Evolutionary conservation across 2,797 vertebrate genomes (phyloP), one percentile per base, ranked within the genome.

Genomic region (Centroberyx gerrardi): DNA sequence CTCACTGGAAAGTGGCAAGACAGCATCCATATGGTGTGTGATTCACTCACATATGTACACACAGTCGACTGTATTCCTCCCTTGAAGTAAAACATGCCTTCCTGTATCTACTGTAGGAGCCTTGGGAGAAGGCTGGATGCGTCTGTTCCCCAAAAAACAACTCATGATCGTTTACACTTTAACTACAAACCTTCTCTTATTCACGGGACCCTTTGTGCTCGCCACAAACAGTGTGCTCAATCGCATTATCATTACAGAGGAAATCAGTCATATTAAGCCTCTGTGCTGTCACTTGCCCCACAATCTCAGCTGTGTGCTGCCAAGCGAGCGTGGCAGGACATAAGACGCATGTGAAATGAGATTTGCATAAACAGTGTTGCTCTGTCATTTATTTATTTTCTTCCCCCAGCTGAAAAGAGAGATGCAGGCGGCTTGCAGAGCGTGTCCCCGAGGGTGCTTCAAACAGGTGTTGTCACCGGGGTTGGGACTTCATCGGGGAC

Each of bases 291-390:
- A 91, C 79, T 93, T 62, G 80, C 85, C 64, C 86, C 53, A 31
- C 81, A 83, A 72, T 87, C 83, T 89, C 75, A 69, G 90, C 89
- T 78, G 80, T 65, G 84, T 48, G 44, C 82, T 78, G 87, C 84
- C 87, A 84, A 86, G 80, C 77, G 59, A 89, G 86, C 70, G 64
- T 86, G 83, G 76, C 86, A 68, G 88, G 86, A 83, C 84, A 61
- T 85, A 84, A 91, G 90, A 93, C 38, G 82, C 85, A 84, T 87
- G 88, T 81, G 85, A 92, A 92, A 95, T 85, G 79, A 88, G 90
- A 93, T 94, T 94, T 93, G 87, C 91, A 88, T 93, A 89, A 93
- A 87, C 81, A 91, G 84, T 80, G 79, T 86, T 80, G 84, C 81
- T 89, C 82, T 59, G 82, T 88, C 84, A 87, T 76, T 90, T 89